Evolutionary conservation across 2,113 vertebrate species (phyloP).

Genomic region (Morone saxatilis): DNA sequence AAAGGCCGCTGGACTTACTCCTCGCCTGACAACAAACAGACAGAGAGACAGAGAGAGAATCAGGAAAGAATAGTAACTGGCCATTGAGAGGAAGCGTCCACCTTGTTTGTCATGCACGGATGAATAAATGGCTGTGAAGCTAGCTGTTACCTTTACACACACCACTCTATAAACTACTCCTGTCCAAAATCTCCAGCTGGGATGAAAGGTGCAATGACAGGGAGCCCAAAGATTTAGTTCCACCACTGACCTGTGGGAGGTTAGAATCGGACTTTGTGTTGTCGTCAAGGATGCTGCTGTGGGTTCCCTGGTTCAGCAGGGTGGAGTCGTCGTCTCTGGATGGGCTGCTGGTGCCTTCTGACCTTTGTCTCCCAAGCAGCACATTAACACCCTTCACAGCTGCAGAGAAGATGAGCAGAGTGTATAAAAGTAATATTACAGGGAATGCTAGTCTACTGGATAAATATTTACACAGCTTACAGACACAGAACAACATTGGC

Average conservation of each 20-base stretch:
- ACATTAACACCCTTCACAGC: slow-evolving; percentile 91
- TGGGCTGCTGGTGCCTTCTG: slow-evolving; percentile 87
- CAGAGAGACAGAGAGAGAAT: not conserved
- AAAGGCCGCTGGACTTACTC: slow-evolving; percentile 88
- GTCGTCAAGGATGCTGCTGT: slow-evolving; percentile 90
- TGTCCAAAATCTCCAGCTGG: not conserved
- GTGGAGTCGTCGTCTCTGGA: slow-evolving; percentile 92
- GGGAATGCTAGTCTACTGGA: not conserved
- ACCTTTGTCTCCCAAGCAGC: slow-evolving; percentile 86
- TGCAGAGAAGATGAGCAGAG: slow-evolving; percentile 68
- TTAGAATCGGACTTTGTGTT: slow-evolving; percentile 87
- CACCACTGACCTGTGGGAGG: slow-evolving; percentile 86
- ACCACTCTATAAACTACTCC: not conserved
- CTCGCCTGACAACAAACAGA: slow-evolving; percentile 81
- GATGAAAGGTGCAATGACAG: not conserved
- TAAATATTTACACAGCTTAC: not conserved
- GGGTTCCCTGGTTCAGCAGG: slow-evolving; percentile 88
- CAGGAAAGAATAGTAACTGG: not conserved
- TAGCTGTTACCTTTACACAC: not conserved
- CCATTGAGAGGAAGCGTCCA: not conserved
- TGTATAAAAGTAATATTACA: not conserved
- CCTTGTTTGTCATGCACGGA: not conserved
- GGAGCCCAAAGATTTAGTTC: not conserved
- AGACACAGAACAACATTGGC: not conserved
- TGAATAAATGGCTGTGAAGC: not conserved